Evolutionary conservation across 2,888 invertebrate genomes (phyloP).

Genomic region (Athalia cordata): DNA sequence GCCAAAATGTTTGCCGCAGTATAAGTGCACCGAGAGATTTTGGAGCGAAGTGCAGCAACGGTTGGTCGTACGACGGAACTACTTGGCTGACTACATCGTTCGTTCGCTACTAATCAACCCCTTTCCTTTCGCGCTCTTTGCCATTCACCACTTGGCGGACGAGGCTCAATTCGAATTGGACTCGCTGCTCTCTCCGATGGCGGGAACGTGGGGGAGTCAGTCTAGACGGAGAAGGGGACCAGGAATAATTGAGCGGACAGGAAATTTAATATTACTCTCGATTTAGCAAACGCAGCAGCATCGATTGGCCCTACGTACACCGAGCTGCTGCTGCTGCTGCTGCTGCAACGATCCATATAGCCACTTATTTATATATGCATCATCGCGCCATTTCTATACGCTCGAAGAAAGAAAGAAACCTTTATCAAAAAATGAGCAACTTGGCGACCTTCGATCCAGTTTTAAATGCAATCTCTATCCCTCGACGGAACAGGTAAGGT

Average conservation of each 20-base stretch:
- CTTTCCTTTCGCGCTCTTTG: constrained; percentile 35
- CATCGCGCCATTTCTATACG: background rate
- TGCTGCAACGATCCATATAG: too few species aligned
- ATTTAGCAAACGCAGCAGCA: constrained; percentile 36
- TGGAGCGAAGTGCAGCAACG: too few species aligned
- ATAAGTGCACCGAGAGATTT: too few species aligned
- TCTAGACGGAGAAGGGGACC: constrained; percentile 43
- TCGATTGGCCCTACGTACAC: constrained; percentile 16
- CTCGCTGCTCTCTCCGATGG: constrained; percentile 19
- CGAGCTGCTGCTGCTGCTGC: background rate
- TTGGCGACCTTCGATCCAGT: background rate
- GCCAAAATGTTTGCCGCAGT: too few species aligned
- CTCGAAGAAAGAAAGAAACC: background rate
- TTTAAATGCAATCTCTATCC: background rate
- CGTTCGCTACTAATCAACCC: constrained; percentile 32
- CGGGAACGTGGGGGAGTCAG: constrained; percentile 26
- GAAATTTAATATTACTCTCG: constrained; percentile 49
- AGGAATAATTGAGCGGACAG: constrained; percentile 49
- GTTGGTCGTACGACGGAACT: background rate
- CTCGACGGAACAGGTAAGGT: background rate
- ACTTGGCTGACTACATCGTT: constrained; percentile 1
- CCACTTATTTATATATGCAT: background rate
- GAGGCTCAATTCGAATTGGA: constrained; percentile 42
- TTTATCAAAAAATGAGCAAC: background rate
- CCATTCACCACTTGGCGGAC: constrained; percentile 41